Evolutionary conservation across 64 coral and sea anemone genomes (phyloP).

Genomic region (Platygyra sinensis): DNA sequence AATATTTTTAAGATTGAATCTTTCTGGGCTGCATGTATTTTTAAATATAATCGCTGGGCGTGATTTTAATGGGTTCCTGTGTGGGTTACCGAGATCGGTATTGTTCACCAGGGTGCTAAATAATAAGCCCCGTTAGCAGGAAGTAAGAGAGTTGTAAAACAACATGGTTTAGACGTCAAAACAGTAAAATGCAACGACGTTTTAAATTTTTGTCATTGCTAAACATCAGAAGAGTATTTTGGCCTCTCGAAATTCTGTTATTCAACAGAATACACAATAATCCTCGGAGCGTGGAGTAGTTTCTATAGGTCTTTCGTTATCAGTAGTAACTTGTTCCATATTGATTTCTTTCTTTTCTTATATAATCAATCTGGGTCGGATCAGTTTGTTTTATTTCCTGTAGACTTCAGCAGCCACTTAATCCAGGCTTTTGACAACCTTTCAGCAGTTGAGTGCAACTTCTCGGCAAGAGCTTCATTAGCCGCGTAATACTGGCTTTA

Average conservation of each 20-base stretch:
- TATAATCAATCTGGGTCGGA: neutral
- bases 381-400: constrained; percentile 12
- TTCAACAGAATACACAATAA: too few species aligned
- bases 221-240: too few species aligned
- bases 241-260: too few species aligned
- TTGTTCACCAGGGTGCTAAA: too few species aligned
- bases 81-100: too few species aligned
- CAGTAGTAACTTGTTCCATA: neutral
- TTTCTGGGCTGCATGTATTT: neutral
- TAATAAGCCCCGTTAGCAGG: too few species aligned
- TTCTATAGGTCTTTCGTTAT: too few species aligned
- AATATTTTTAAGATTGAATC: neutral
- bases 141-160: too few species aligned
- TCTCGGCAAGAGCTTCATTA: neutral
- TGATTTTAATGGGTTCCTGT: neutral
- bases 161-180: too few species aligned
- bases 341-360: neutral
- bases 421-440: constrained; percentile 8
- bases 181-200: too few species aligned
- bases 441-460: neutral
- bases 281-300: too few species aligned
- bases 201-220: too few species aligned
- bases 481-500: neutral
- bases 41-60: neutral
- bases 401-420: neutral